Conservation (phyloP, 1,140 invertebrate genomes). For the Diorhabda carinulata region DNA sequence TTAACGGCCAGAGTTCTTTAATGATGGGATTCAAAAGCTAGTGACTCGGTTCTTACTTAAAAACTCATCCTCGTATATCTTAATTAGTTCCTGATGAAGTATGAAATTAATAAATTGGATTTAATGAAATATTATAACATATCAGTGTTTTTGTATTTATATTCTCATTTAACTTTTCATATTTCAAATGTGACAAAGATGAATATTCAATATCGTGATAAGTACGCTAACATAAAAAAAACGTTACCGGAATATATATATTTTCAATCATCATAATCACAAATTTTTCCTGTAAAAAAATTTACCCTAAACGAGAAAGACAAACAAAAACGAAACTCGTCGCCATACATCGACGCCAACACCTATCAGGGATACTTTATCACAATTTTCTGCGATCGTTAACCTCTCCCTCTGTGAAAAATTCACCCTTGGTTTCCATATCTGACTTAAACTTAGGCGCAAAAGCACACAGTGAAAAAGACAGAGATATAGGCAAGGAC, state of each 20-base stretch:
- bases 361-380: slow-evolving; percentile 1
- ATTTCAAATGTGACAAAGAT: too few relatives aligned
- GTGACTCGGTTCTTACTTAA: too few relatives aligned
- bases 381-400: slow-evolving; percentile 5
- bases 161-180: too few relatives aligned
- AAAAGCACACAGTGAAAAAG: slow-evolving; percentile 9
- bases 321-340: neutral
- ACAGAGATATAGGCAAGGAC: slow-evolving; percentile 7
- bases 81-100: too few relatives aligned
- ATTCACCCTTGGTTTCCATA: slow-evolving; percentile 13
- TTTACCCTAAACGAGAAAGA: neutral
- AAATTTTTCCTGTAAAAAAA: neutral
- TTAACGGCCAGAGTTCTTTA: too few relatives aligned
- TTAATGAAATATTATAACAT: too few relatives aligned
- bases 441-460: slow-evolving; percentile 19
- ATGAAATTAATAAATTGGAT: too few relatives aligned
- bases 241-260: neutral
- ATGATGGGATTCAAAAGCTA: too few relatives aligned
- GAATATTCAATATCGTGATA: too few relatives aligned
- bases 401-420: slow-evolving; percentile 5
- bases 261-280: slow-evolving; percentile 3
- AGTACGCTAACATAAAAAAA: too few relatives aligned
- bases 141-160: too few relatives aligned
- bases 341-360: neutral
- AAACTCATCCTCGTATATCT: too few relatives aligned